phyloP scores from a whole-genome alignment of 2,888 invertebrate genomes.

The Girardia tigrina region DNA sequence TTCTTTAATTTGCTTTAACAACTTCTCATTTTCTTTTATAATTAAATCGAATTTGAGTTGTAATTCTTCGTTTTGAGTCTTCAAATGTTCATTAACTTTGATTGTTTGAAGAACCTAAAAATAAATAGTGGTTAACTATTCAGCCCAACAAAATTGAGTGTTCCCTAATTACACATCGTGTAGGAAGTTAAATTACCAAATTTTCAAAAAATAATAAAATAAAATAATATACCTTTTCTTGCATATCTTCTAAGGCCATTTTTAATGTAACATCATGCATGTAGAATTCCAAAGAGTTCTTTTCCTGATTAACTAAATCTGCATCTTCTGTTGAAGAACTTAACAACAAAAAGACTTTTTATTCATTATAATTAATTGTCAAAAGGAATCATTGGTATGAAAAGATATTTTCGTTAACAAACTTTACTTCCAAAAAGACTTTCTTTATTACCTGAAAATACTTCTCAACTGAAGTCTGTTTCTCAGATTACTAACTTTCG shows the following conservation, averaged over 20 bases:
- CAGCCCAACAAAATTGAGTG: too few species aligned
- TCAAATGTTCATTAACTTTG: background rate
- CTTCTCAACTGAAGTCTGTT: background rate
- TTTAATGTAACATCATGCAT: background rate
- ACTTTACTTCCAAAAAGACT: too few species aligned
- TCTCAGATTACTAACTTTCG: background rate
- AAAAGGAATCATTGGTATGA: too few species aligned
- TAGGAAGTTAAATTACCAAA: too few species aligned
- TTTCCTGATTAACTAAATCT: background rate
- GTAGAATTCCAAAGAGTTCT: background rate
- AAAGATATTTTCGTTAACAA: too few species aligned
- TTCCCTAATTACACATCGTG: too few species aligned
- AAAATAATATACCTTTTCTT: background rate
- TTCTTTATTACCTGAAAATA: background rate
- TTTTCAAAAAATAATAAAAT: background rate
- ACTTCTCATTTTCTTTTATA: background rate
- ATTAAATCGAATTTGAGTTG: background rate
- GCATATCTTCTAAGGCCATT: background rate
- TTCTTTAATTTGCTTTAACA: background rate
- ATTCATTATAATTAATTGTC: too few species aligned
- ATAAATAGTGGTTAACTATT: too few species aligned
- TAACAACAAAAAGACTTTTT: too few species aligned
- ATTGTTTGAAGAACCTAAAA: background rate
- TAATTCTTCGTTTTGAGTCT: background rate
- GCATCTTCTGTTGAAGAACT: background rate